Base-by-base conservation (phyloP, 2,888 invertebrate species). In the Ichneumoninae sp. region DNA sequence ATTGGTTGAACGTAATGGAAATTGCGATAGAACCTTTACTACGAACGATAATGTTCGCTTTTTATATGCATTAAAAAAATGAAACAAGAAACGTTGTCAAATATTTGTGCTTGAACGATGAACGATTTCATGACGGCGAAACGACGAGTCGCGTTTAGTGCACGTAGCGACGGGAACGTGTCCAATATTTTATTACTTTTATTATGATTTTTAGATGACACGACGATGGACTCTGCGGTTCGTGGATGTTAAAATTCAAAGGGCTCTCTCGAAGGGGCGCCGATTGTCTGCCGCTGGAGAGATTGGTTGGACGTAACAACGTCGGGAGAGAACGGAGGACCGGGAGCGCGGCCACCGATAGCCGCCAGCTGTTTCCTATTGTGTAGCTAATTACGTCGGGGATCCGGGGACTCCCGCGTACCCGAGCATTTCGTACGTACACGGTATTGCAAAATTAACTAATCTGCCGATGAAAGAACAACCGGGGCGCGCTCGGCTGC, bases 311-410 rank as follows among this genome's bases (percentile, higher is more conserved):
- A 89, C 87, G 88, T 89, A 88, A 88, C 90, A 89, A 87, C 86
- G 88, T 60, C 81, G 83, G 80, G 77, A 33, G 63, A 33, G 63
- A 63, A 30, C 85, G n/a, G 73, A 77, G 80, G 74, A 85, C 83
- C 76, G 76, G 71, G 70, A 82, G 80, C 33, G 52, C 30, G n/a
- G 54, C 68, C 50, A 60, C 75, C 88, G 89, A 91, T 90, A 88
- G 85, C 88, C 88, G 87, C 88, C 89, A 88, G 90, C 87, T 90
- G 91, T 90, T 92, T 90, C 90, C 91, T 90, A 92, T 92, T 92
- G 92, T 92, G 88, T 86, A 83, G 89, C 92, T 92, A 92, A 92
- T 92, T 92, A 92, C 92, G 88, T 91, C 88, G 86, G 92, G 92
- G 91, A 91, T 89, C 86, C 86, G 54, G 91, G 90, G 91, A 91